Percentiles rank a stretch among this genome's conserved stretches.
Evolutionary conservation across 1,140 invertebrate genomes (phyloP).

Genomic region (Drosophila nigrodunni): DNA sequence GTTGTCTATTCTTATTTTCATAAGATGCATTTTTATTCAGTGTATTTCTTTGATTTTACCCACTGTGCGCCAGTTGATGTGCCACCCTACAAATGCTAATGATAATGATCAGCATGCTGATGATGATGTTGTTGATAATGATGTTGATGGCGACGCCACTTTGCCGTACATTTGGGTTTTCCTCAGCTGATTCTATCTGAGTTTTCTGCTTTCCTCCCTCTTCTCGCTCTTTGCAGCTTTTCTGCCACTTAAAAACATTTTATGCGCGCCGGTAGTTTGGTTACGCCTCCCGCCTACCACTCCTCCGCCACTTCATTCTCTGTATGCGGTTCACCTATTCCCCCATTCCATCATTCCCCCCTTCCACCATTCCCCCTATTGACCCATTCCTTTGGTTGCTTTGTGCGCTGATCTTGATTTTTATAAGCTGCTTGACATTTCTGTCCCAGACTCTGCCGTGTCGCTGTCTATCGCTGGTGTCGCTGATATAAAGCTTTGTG

Average conservation of each 20-base stretch:
- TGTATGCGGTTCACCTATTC: too few relatives aligned
- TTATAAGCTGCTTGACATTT: slow-evolving; percentile 45
- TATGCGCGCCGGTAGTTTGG: slow-evolving; percentile 37
- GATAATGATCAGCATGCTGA: slow-evolving; percentile 1
- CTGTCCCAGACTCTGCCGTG: neutral
- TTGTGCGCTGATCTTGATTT: slow-evolving; percentile 52
- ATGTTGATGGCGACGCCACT: slow-evolving; percentile 15
- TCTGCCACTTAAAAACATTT: slow-evolving; percentile 50
- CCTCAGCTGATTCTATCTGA: slow-evolving; percentile 5
- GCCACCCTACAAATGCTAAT: neutral
- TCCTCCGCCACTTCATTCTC: neutral
- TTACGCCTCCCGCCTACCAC: neutral
- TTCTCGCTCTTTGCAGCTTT: slow-evolving; percentile 6
- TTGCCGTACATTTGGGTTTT: slow-evolving; percentile 3
- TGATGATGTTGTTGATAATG: slow-evolving; percentile 4
- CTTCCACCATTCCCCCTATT: neutral
- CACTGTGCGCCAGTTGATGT: slow-evolving; percentile 26
- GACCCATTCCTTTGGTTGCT: neutral
- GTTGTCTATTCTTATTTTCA: neutral
- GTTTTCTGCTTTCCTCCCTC: neutral
- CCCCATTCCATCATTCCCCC: neutral
- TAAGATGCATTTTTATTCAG: neutral
- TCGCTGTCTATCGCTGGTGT: slow-evolving; percentile 11
- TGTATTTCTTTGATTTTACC: neutral
- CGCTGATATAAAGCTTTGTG: slow-evolving; percentile 43